These are phyloP conservation scores for Entomyzon cyanotis DNA, from an alignment of 2,113 vertebrate genomes.

Conservation along the genomic window DNA sequence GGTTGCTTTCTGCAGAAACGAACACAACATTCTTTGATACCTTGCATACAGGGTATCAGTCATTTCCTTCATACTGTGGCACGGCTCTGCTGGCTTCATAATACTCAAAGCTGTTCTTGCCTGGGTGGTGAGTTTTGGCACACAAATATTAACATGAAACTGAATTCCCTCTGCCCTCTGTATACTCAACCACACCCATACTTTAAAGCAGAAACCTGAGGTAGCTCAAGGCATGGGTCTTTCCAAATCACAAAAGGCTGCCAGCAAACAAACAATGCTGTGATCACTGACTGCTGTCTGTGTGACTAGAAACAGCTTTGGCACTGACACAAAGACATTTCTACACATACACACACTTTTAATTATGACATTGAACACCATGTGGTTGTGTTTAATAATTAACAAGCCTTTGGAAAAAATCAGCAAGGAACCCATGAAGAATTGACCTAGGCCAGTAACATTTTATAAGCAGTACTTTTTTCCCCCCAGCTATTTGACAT, in stretches of 20 bases:
- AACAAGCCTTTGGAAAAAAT: slow-evolving; percentile 13
- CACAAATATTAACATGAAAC: background rate
- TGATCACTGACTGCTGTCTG: slow-evolving; percentile 16
- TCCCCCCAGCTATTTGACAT: background rate
- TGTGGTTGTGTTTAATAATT: slow-evolving; percentile 46
- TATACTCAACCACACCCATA: background rate
- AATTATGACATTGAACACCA: slow-evolving; percentile 13
- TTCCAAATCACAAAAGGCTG: slow-evolving; percentile 23
- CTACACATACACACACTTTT: background rate
- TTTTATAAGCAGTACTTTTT: slow-evolving; percentile 11
- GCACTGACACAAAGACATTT: slow-evolving; percentile 33
- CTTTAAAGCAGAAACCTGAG: slow-evolving; percentile 15
- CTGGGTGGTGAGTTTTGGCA: slow-evolving; percentile 31
- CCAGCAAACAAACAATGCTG: slow-evolving; percentile 30
- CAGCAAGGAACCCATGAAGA: slow-evolving; percentile 4
- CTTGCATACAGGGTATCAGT: background rate
- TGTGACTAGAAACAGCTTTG: slow-evolving; percentile 13
- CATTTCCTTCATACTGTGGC: background rate
- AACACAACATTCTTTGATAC: slow-evolving; percentile 14
- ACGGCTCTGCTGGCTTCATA: background rate
- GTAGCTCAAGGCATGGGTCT: background rate
- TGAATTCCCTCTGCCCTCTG: background rate
- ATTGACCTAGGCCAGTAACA: background rate
- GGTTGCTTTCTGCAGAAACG: slow-evolving; percentile 86
- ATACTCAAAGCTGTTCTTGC: background rate